phyloP scores from a whole-genome alignment of 2,888 invertebrate genomes.

The Pecten maximus region DNA sequence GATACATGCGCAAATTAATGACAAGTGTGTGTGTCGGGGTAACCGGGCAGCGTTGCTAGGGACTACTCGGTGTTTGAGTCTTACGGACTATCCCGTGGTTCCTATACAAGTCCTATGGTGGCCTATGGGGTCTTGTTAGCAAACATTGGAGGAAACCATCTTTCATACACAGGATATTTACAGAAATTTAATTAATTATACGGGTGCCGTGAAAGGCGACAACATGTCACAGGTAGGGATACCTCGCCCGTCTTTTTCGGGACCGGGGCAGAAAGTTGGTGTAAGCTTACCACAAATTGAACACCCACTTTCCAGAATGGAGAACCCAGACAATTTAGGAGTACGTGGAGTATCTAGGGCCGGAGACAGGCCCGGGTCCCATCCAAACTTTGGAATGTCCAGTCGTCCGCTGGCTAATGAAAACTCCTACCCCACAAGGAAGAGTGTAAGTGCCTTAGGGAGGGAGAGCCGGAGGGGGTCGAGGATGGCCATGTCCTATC shows the following conservation, averaged over 20 bases:
- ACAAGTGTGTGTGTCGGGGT: constrained; percentile 59
- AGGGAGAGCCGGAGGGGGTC: constrained; percentile 64
- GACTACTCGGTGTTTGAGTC: constrained; percentile 46
- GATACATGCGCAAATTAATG: constrained; percentile 63
- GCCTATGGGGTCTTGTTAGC: constrained; percentile 33
- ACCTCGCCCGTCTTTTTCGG: constrained; percentile 66
- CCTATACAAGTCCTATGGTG: constrained; percentile 34
- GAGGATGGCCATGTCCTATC: constrained; percentile 49
- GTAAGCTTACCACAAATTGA: constrained; percentile 76
- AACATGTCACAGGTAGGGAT: constrained; percentile 76
- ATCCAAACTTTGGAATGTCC: constrained; percentile 51
- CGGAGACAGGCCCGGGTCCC: constrained; percentile 70
- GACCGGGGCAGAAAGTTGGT: constrained; percentile 59
- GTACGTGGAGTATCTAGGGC: constrained; percentile 77
- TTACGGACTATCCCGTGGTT: constrained; percentile 35
- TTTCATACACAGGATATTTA: constrained; percentile 31
- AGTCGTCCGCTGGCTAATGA: constrained; percentile 78
- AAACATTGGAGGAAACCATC: constrained; percentile 24
- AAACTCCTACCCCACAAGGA: constrained; percentile 65
- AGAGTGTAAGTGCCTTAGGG: constrained; percentile 69
- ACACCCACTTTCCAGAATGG: constrained; percentile 79
- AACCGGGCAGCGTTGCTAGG: constrained; percentile 68
- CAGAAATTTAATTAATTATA: constrained; percentile 28
- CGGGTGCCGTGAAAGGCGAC: not conserved
- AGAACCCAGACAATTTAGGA: constrained; percentile 75